Evolutionary conservation across 2,113 vertebrate species (phyloP).

Genomic region (Xyliphius kryptos): DNA sequence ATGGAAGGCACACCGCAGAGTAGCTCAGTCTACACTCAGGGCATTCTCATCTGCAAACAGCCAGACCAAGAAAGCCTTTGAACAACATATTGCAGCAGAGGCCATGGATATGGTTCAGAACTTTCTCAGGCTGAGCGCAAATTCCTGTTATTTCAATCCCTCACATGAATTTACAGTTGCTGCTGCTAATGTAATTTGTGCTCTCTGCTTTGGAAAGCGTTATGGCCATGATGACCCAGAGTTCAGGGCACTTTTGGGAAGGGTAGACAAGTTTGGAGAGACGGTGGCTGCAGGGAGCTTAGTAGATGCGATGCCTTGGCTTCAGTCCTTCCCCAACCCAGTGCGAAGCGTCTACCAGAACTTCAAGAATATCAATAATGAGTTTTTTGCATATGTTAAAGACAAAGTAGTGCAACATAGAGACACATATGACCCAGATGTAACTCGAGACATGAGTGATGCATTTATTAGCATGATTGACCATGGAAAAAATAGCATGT

Average conservation of each 20-base stretch:
- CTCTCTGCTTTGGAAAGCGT: slow-evolving; percentile 77
- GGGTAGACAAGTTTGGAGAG: slow-evolving; percentile 71
- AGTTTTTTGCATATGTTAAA: slow-evolving; percentile 70
- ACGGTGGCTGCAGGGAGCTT: slow-evolving; percentile 78
- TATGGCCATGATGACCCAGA: slow-evolving; percentile 71
- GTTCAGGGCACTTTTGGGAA: slow-evolving; percentile 67
- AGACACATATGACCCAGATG: slow-evolving; percentile 55
- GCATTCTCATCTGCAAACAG: slow-evolving; percentile 69
- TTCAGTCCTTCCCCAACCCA: slow-evolving; percentile 77
- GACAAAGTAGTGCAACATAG: slow-evolving; percentile 70
- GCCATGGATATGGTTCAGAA: slow-evolving; percentile 64
- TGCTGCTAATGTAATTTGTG: slow-evolving; percentile 75
- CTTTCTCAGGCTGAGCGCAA: slow-evolving; percentile 55
- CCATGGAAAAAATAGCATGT: slow-evolving; percentile 47
- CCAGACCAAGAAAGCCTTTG: slow-evolving; percentile 63
- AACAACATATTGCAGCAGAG: slow-evolving; percentile 69
- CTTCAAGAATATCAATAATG: slow-evolving; percentile 72
- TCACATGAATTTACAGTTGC: slow-evolving; percentile 65
- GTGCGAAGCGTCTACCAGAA: slow-evolving; percentile 71
- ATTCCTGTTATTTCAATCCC: slow-evolving; percentile 62
- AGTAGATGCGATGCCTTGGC: slow-evolving; percentile 83
- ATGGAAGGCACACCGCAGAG: slow-evolving; percentile 72
- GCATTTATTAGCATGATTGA: slow-evolving; percentile 69
- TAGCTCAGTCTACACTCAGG: slow-evolving; percentile 70
- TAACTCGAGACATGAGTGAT: slow-evolving; percentile 71